phyloP scores from a whole-genome alignment of 92 coral and sea anemone species.

The Epizoanthus illoricatus region DNA sequence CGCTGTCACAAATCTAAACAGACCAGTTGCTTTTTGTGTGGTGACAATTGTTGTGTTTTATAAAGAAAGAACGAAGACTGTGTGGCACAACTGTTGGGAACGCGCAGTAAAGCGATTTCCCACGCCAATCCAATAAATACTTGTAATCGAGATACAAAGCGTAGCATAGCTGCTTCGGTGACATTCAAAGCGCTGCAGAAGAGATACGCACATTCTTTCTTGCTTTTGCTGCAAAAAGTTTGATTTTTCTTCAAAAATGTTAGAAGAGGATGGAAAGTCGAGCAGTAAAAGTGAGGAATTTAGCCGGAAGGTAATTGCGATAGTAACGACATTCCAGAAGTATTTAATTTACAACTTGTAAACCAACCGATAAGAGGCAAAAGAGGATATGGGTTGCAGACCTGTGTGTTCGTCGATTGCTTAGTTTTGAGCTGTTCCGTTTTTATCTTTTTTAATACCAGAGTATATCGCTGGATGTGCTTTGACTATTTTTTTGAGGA shows the following conservation, averaged over 20 bases:
- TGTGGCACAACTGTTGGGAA: slow-evolving; percentile 25
- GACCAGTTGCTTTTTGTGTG: slow-evolving; percentile 32
- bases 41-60: slow-evolving; percentile 16
- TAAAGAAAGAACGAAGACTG: neutral
- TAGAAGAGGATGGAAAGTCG: slow-evolving; percentile 25
- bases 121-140: slow-evolving; percentile 10
- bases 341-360: neutral
- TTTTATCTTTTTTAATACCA: neutral
- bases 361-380: no score
- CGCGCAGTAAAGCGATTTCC: neutral
- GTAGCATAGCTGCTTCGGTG: neutral
- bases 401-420: no score
- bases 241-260: neutral
- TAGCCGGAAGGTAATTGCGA: slow-evolving; percentile 16
- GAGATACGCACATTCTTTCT: neutral
- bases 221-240: neutral
- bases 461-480: neutral
- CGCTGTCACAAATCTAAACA: slow-evolving; percentile 49
- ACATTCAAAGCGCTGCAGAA: neutral
- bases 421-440: neutral
- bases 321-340: slow-evolving; percentile 1
- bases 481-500: neutral
- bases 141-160: neutral
- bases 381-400: no score
- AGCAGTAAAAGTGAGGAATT: neutral